A percentile compares a stretch with the other conserved stretches of the same genome.
Evolutionary conservation across 1,140 invertebrate genomes (phyloP).

Genomic region (Drosophila santomea): DNA sequence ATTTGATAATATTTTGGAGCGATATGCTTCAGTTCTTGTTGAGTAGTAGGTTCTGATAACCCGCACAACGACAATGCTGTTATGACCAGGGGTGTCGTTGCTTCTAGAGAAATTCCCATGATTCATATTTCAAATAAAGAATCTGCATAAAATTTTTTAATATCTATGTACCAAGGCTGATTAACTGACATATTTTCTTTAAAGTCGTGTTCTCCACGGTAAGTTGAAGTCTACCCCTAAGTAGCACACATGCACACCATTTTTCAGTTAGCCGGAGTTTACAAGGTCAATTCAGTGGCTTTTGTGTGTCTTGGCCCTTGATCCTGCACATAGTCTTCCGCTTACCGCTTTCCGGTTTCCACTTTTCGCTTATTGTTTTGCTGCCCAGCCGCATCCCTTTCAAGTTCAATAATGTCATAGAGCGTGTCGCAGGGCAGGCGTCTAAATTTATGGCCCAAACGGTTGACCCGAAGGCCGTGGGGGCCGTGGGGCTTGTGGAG

Average conservation of each 20-base stretch:
- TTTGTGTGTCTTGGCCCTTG: slow-evolving; percentile 50
- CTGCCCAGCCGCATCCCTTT: slow-evolving; percentile 67
- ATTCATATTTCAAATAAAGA: too few species aligned
- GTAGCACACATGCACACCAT: slow-evolving; percentile 4
- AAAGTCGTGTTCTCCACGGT: too few species aligned
- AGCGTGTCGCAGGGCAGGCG: slow-evolving; percentile 79
- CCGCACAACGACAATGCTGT: too few species aligned
- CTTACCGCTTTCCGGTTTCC: slow-evolving; percentile 4
- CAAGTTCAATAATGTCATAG: slow-evolving; percentile 81
- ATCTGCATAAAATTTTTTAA: too few species aligned
- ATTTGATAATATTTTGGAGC: neutral
- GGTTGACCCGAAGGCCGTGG: slow-evolving; percentile 67
- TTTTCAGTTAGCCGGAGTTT: slow-evolving; percentile 19
- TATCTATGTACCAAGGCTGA: too few species aligned
- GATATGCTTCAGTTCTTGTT: neutral
- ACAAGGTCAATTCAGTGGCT: slow-evolving; percentile 67
- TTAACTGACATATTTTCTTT: too few species aligned
- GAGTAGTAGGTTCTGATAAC: too few species aligned
- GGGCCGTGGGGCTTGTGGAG: slow-evolving; percentile 34
- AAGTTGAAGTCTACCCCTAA: too few species aligned
- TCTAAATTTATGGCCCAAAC: slow-evolving; percentile 77
- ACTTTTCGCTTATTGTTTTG: slow-evolving; percentile 38
- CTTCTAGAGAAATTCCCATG: too few species aligned
- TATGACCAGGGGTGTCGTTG: too few species aligned
- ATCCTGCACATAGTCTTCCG: slow-evolving; percentile 20